Evolutionary conservation across 2,888 invertebrate species (phyloP).

Genomic region (Athalia cordata): DNA sequence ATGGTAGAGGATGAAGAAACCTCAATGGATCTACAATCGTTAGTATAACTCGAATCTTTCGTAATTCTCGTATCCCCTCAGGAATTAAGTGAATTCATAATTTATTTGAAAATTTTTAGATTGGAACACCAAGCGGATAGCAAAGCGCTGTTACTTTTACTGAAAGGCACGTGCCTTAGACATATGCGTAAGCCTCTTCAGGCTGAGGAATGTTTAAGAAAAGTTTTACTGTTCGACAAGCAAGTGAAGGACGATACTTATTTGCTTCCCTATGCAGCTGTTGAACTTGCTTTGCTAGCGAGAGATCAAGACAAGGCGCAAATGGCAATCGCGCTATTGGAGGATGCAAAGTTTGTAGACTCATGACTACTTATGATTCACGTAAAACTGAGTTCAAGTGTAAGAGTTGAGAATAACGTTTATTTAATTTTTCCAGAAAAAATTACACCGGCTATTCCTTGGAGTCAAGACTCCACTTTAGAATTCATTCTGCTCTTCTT

Average conservation of each 20-base stretch:
- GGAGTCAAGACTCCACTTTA: constrained; percentile 92
- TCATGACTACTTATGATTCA: constrained; percentile 46
- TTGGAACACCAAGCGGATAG: constrained; percentile 82
- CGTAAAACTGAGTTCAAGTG: neutral
- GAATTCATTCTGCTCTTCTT: constrained; percentile 85
- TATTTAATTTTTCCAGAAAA: constrained; percentile 78
- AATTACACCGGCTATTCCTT: constrained; percentile 91
- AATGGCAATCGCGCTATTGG: constrained; percentile 82
- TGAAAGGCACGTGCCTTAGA: constrained; percentile 89
- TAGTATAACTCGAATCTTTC: constrained; percentile 17
- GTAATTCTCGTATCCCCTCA: neutral
- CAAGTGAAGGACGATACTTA: constrained; percentile 88
- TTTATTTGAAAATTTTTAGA: constrained; percentile 49
- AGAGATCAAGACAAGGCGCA: constrained; percentile 81
- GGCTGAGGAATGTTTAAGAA: constrained; percentile 84
- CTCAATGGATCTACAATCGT: constrained; percentile 56
- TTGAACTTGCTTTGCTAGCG: constrained; percentile 89
- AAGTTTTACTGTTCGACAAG: constrained; percentile 80
- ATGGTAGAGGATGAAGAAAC: constrained; percentile 77
- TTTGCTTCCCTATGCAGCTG: constrained; percentile 88
- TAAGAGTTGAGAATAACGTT: neutral
- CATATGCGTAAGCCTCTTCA: constrained; percentile 86
- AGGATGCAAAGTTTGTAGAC: constrained; percentile 85
- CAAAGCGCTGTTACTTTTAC: constrained; percentile 82
- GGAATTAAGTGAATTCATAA: neutral